A percentile compares a stretch with the other conserved stretches of the same genome.
These are phyloP conservation scores for Phrynocephalus versicolor DNA, from an alignment of 2,113 vertebrate genomes.

Conservation along the genomic window DNA sequence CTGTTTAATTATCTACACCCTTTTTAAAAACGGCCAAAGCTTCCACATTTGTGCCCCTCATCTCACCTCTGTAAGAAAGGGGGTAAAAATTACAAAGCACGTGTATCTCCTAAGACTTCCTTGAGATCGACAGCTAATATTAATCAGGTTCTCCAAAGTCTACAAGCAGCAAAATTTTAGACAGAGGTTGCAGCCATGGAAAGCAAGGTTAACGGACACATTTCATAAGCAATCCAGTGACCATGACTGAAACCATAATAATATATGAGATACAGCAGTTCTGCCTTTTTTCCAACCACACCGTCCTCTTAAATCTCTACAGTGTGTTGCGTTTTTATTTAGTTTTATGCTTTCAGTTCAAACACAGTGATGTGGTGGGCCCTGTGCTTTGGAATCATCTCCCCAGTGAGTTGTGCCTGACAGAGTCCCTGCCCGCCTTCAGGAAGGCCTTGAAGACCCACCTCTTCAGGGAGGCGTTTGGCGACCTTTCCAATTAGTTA, in stretches of 20 bases:
- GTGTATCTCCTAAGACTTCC: conserved; percentile 31
- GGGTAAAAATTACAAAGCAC: not conserved
- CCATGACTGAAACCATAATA: conserved; percentile 9
- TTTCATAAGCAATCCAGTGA: conserved; percentile 49
- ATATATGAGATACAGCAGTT: conserved; percentile 36
- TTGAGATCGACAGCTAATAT: conserved; percentile 49
- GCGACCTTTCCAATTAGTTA: no score
- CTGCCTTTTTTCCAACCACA: not conserved
- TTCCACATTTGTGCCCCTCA: conserved; percentile 34
- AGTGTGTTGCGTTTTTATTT: not conserved
- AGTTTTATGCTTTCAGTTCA: not conserved
- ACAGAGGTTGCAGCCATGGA: conserved; percentile 7
- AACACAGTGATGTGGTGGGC: no score
- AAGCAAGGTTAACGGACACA: conserved; percentile 54
- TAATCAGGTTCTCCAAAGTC: conserved; percentile 44
- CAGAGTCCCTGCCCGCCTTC: no score
- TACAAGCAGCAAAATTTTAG: conserved; percentile 30
- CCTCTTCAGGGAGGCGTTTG: no score
- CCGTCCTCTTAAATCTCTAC: conserved; percentile 1
- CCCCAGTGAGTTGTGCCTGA: no score
- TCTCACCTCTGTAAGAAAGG: conserved; percentile 48
- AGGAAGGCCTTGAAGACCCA: no score
- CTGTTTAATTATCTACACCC: conserved; percentile 62
- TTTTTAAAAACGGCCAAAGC: conserved; percentile 42
- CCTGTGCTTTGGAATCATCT: no score